These are phyloP conservation scores for Dolichomitus sp. DNA, from an alignment of 2,888 invertebrate genomes.

Conservation along the genomic window DNA sequence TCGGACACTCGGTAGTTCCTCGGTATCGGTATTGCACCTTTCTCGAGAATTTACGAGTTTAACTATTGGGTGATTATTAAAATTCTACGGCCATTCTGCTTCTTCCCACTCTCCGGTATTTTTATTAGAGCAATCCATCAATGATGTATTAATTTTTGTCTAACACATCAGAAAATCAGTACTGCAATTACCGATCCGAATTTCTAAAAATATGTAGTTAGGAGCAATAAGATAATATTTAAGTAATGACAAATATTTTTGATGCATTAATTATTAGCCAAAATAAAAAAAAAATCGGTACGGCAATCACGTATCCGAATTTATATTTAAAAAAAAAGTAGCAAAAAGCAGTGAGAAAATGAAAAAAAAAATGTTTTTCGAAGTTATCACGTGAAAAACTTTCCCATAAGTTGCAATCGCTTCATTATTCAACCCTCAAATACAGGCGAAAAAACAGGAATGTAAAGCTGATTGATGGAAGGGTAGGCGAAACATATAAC, in stretches of 20 bases:
- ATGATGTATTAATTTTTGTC: conserved; percentile 10
- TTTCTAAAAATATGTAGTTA: not conserved
- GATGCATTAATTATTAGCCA: not conserved
- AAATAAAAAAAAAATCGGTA: not conserved
- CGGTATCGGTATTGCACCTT: conserved; percentile 39
- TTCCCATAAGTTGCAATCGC: not conserved
- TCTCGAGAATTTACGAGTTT: conserved; percentile 74
- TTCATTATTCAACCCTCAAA: not conserved
- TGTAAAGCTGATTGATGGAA: not conserved
- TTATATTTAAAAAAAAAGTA: not conserved
- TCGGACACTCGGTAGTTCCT: conserved; percentile 62
- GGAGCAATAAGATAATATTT: not conserved
- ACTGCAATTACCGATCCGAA: not conserved
- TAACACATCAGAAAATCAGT: not conserved
- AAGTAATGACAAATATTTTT: not conserved
- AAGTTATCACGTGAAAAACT: not conserved
- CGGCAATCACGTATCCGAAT: not conserved
- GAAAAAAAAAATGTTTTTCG: not conserved
- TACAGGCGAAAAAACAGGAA: not conserved
- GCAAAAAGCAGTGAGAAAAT: not conserved
- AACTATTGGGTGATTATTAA: conserved; percentile 78
- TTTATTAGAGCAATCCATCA: conserved; percentile 13
- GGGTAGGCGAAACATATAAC: not conserved
- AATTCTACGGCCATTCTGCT: conserved; percentile 45
- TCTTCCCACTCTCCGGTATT: conserved; percentile 1